These are phyloP conservation scores for Drosophila mayri DNA, from an alignment of 1,140 invertebrate genomes.

Conservation along the genomic window DNA sequence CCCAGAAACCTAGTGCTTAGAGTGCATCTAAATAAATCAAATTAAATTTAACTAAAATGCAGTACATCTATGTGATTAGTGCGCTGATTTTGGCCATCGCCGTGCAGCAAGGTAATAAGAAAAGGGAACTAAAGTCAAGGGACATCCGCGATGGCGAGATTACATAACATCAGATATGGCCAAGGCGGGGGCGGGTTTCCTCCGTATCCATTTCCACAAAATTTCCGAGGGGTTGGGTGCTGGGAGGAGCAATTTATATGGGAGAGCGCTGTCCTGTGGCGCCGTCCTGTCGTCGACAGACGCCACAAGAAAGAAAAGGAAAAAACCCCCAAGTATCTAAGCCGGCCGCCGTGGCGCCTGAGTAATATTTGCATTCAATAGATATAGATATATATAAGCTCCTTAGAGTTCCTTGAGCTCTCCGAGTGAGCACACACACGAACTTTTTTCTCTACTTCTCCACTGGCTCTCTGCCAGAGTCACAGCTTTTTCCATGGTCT, in stretches of 20 bases:
- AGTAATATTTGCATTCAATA: conserved; percentile 53
- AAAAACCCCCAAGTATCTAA: conserved; percentile 24
- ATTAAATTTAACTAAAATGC: conserved; percentile 54
- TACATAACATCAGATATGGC: conserved; percentile 63
- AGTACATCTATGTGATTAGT: conserved; percentile 80
- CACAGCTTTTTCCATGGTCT: conserved; percentile 25
- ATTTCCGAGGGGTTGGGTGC: conserved; percentile 1
- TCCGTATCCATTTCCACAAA: conserved; percentile 2
- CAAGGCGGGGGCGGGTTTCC: conserved; percentile 6
- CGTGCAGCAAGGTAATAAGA: conserved; percentile 72
- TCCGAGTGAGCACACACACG: neutral
- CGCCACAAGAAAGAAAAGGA: conserved; percentile 9
- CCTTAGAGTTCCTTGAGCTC: conserved; percentile 34
- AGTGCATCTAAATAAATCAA: conserved; percentile 19
- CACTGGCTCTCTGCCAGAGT: conserved; percentile 39
- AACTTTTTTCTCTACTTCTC: conserved; percentile 45
- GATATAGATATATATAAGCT: conserved; percentile 16
- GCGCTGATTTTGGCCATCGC: conserved; percentile 75
- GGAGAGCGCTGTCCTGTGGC: conserved; percentile 32
- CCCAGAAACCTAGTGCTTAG: conserved; percentile 20
- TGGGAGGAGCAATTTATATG: conserved; percentile 5
- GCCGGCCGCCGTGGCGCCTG: conserved; percentile 72
- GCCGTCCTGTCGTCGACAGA: conserved; percentile 32
- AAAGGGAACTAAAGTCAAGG: conserved; percentile 15
- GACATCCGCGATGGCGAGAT: conserved; percentile 59